Conservation (phyloP, 2,888 invertebrate species). For the Reticulitermes lucifugus region DNA sequence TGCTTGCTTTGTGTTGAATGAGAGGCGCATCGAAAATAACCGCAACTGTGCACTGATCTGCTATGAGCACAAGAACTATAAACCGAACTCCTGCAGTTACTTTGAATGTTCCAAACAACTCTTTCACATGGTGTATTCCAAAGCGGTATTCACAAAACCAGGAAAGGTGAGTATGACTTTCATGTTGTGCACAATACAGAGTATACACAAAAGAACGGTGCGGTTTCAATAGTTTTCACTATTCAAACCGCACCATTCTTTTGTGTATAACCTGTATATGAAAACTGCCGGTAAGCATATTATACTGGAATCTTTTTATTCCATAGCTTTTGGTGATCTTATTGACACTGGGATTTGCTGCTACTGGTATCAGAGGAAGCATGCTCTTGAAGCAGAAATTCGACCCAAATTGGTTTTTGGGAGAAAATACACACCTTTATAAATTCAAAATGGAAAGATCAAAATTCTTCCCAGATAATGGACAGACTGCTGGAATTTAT, state of each 20-base stretch:
- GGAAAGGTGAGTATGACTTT: conserved; percentile 68
- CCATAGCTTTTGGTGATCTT: conserved; percentile 69
- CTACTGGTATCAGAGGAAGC: conserved; percentile 72
- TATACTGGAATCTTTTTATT: conserved; percentile 37
- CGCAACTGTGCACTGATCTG: conserved; percentile 77
- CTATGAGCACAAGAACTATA: conserved; percentile 70
- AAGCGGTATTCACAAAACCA: conserved; percentile 72
- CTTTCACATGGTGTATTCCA: conserved; percentile 72
- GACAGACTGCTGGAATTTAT: conserved; percentile 73
- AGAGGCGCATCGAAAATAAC: conserved; percentile 71
- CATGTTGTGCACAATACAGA: background rate
- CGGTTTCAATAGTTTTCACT: no score
- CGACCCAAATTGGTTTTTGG: conserved; percentile 84
- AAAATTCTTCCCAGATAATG: conserved; percentile 74
- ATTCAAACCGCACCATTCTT: no score
- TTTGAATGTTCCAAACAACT: conserved; percentile 69
- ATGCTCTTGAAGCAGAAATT: conserved; percentile 79
- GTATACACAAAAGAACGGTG: no score
- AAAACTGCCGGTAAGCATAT: no score
- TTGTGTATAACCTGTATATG: no score
- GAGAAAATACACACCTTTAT: conserved; percentile 75
- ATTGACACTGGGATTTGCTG: conserved; percentile 70
- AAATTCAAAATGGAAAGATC: conserved; percentile 70
- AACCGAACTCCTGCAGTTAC: conserved; percentile 68
- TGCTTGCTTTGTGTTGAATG: conserved; percentile 80